These are phyloP conservation scores for Syritta pipiens DNA, from an alignment of 2,888 invertebrate genomes.

Conservation along the genomic window DNA sequence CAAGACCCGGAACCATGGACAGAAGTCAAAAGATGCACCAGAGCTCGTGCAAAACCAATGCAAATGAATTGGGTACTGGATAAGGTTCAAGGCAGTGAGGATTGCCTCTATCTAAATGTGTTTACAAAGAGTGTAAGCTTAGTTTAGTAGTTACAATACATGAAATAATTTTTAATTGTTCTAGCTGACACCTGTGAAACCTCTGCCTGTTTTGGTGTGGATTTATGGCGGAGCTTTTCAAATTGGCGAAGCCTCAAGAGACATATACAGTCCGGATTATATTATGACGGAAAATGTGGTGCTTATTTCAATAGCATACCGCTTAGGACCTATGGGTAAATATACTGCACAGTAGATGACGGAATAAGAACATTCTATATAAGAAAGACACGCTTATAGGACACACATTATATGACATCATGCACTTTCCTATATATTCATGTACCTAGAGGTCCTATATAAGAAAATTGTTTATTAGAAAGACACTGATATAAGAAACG, in stretches of 20 bases:
- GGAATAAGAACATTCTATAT: too few species aligned
- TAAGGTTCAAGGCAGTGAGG: slow-evolving; percentile 80
- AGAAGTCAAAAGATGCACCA: slow-evolving; percentile 78
- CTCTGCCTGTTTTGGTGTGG: slow-evolving; percentile 80
- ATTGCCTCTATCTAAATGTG: slow-evolving; percentile 81
- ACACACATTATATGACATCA: too few species aligned
- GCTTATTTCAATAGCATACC: slow-evolving; percentile 80
- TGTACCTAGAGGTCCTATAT: too few species aligned
- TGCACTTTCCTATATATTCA: too few species aligned
- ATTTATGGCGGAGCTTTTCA: slow-evolving; percentile 81
- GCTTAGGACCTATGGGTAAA: slow-evolving; percentile 79
- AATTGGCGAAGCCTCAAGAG: slow-evolving; percentile 79
- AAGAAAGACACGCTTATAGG: too few species aligned
- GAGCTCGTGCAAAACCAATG: slow-evolving; percentile 75
- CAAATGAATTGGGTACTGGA: slow-evolving; percentile 77
- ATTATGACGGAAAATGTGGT: slow-evolving; percentile 80
- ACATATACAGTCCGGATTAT: slow-evolving; percentile 80
- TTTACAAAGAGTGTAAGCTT: slow-evolving; percentile 76
- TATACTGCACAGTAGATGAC: too few species aligned
- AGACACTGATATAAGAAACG: too few species aligned
- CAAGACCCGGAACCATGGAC: slow-evolving; percentile 79
- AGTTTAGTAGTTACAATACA: not conserved
- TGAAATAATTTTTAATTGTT: not conserved
- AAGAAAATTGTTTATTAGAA: too few species aligned
- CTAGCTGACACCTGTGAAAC: slow-evolving; percentile 75